Percentiles rank a stretch among this genome's conserved stretches.
These are phyloP conservation scores for Cynocephalus volans DNA, from an alignment of 2,113 vertebrate species.

Conservation along the genomic window DNA sequence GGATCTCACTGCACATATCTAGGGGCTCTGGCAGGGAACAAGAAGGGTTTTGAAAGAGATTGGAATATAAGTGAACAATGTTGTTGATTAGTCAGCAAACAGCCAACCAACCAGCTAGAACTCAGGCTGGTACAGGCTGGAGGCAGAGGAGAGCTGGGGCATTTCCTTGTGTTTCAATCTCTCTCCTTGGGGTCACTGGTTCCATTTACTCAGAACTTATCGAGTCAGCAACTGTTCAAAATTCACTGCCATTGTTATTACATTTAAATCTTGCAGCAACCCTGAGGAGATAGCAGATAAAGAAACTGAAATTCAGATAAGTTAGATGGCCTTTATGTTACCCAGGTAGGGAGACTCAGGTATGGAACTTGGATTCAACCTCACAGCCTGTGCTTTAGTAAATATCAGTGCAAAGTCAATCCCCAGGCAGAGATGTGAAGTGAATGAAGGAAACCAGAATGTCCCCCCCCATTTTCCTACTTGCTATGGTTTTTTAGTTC, in stretches of 20 bases:
- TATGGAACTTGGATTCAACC: background rate
- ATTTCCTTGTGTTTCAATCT: background rate
- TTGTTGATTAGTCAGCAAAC: background rate
- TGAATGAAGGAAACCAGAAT: background rate
- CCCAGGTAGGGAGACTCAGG: background rate
- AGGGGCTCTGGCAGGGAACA: background rate
- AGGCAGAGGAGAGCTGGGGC: background rate
- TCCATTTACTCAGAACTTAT: background rate
- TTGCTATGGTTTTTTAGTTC: too few relatives aligned
- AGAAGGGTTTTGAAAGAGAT: background rate
- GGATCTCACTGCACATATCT: background rate
- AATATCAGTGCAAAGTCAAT: background rate
- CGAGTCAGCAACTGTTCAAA: background rate
- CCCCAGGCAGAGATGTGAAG: background rate
- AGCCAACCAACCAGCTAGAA: background rate
- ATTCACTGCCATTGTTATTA: background rate
- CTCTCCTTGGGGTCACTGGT: background rate
- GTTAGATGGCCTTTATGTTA: background rate
- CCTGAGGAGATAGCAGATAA: background rate
- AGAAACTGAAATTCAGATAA: background rate
- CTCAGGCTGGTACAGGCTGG: background rate
- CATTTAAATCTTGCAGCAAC: background rate
- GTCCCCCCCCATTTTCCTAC: too few relatives aligned
- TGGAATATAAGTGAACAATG: background rate
- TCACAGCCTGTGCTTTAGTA: background rate